Percentiles rank a stretch among this genome's conserved stretches.
These are phyloP conservation scores for Cerceris rybyensis DNA, from an alignment of 2,888 invertebrate species.

Conservation along the genomic window DNA sequence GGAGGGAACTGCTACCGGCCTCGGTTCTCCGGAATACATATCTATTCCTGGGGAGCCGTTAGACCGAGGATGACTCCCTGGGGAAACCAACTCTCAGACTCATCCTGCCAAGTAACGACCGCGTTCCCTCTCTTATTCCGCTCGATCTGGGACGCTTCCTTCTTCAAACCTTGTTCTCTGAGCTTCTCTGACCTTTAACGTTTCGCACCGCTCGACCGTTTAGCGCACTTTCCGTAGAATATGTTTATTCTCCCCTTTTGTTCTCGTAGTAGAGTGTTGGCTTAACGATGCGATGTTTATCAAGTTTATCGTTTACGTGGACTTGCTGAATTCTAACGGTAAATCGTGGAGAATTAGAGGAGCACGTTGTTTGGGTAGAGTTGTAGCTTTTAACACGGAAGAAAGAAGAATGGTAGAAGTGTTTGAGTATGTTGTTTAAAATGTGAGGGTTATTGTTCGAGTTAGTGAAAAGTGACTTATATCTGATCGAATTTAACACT, in stretches of 20 bases:
- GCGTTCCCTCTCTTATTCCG: constrained; percentile 67
- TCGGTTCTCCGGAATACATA: constrained; percentile 67
- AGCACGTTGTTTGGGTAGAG: too few relatives aligned
- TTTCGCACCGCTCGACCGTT: constrained; percentile 67
- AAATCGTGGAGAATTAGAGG: too few relatives aligned
- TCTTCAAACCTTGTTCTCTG: constrained; percentile 59
- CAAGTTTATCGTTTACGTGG: neutral
- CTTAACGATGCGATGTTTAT: neutral
- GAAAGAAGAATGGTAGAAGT: too few relatives aligned
- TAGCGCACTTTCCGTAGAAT: constrained; percentile 53
- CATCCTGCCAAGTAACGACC: constrained; percentile 77
- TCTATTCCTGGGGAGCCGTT: constrained; percentile 76
- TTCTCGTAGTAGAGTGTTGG: neutral
- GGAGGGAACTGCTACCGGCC: constrained; percentile 46
- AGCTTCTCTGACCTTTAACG: constrained; percentile 68
- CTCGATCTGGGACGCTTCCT: constrained; percentile 63
- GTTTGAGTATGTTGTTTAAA: too few relatives aligned
- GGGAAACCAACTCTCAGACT: constrained; percentile 78
- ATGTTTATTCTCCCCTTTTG: constrained; percentile 25
- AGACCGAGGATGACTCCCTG: constrained; percentile 74
- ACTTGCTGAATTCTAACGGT: neutral
- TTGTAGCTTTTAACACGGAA: too few relatives aligned
- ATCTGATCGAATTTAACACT: too few relatives aligned
- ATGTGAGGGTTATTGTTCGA: too few relatives aligned
- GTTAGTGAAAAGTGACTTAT: too few relatives aligned